A percentile compares a stretch with the other conserved stretches of the same genome.
These are phyloP conservation scores for Rhinatrema bivittatum DNA, from an alignment of 2,797 vertebrate species.

Conservation along the genomic window DNA sequence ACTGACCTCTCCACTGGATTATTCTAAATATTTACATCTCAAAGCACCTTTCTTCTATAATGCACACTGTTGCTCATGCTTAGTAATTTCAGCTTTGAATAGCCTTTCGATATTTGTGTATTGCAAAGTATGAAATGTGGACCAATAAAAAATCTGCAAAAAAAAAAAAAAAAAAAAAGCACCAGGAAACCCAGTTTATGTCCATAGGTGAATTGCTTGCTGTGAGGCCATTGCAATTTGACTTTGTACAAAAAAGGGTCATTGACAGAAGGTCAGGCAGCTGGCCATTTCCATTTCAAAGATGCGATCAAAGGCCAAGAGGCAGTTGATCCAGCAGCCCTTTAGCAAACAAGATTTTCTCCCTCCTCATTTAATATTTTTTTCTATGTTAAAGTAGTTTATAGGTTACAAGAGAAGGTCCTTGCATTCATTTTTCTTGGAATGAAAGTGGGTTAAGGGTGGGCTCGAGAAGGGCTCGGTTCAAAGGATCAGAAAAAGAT, in stretches of 20 bases:
- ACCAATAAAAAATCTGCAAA: constrained; percentile 23
- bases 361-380: constrained; percentile 71
- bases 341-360: constrained; percentile 73
- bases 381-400: constrained; percentile 75
- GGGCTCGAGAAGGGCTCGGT: constrained; percentile 51
- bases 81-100: constrained; percentile 21
- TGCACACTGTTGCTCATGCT: constrained; percentile 11
- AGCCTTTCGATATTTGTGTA: constrained; percentile 2
- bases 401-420: constrained; percentile 42
- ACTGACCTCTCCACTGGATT: too few relatives aligned
- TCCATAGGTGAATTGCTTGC: constrained; percentile 63
- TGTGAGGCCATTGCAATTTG: constrained; percentile 71
- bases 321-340: constrained; percentile 64
- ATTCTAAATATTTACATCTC: too few relatives aligned
- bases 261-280: constrained; percentile 93
- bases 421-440: constrained; percentile 68
- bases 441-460: constrained; percentile 60
- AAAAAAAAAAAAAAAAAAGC: constrained; percentile 31
- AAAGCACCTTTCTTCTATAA: too few relatives aligned
- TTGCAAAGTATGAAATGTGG: constrained; percentile 16
- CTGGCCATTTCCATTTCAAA: constrained; percentile 98
- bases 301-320: constrained; percentile 76
- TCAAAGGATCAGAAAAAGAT: constrained; percentile 64
- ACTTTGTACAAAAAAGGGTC: constrained; percentile 87
- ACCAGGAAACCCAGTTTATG: constrained; percentile 55